Base-by-base conservation (phyloP, 2,797 vertebrate genomes). In the Scomberomorus guttatus region DNA sequence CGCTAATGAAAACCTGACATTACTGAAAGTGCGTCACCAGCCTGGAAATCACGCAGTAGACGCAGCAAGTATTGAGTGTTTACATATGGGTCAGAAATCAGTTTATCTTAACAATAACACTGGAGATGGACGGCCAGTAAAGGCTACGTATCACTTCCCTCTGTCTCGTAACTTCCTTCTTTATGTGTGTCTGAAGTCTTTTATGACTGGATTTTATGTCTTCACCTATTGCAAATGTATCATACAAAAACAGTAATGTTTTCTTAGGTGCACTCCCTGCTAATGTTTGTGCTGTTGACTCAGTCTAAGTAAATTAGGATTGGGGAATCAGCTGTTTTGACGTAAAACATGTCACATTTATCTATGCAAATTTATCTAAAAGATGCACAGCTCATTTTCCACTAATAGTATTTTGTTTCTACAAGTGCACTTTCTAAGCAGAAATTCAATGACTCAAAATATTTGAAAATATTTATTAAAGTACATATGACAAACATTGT, bases 391-490 rank as follows among this genome's bases (percentile, higher is more conserved):
- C 59, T 54, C 7, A 58, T 24, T 22, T 3, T 4, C 0, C 0
- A 58, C 0, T 61, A 6, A 37, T 6, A 12, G n/a, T 3, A 32
- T 37, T 50, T 72, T 9, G 1, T 55, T 56, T 70, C 8, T 56
- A 42, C 1, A 24, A 24, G 10, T 55, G 7, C 3, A 51, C 15
- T 25, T 50, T 3, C n/a, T 25, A 48, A 18, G 14, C 11, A 62
- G 4, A 71, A 64, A 84, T 5, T 24, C 37, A 44, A 67, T 39
- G 24, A 79, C 29, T 78, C 22, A 51, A 60, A 64, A 61, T 90
- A 81, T 51, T 91, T 89, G 71, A 86, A 92, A 91, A 92, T 93
- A 93, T 95, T 94, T 95, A 95, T 95, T 95, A 86, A 92, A 93
- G 89, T 87, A 92, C 82, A 90, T 92, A 84, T 79, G 75, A 91